Percentiles rank a stretch among this genome's conserved stretches.
Evolutionary conservation across 2,888 invertebrate genomes (phyloP).

Genomic region (Eutolmus rufibarbis): DNA sequence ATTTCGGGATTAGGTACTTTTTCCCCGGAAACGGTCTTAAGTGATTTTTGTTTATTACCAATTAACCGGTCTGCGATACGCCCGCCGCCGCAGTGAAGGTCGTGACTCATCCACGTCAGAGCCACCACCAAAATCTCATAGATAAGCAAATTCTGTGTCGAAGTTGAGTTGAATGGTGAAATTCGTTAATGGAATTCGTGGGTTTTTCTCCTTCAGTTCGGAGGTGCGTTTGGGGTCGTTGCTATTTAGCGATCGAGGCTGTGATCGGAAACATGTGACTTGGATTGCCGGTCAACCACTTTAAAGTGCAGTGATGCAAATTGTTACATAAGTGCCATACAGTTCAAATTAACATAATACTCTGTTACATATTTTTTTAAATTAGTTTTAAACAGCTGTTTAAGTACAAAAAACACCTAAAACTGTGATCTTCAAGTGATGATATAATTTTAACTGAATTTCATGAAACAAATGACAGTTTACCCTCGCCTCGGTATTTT

Average conservation of each 20-base stretch:
- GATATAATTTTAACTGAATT: neutral
- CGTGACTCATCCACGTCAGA: neutral
- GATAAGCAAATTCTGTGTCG: neutral
- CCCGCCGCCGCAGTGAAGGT: neutral
- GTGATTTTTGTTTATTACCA: neutral
- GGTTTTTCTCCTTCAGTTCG: neutral
- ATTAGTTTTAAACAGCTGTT: neutral
- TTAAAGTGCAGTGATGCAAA: neutral
- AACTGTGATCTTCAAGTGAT: neutral
- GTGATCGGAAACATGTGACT: neutral
- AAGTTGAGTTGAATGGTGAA: neutral
- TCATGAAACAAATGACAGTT: neutral
- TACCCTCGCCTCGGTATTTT: slow-evolving; percentile 55
- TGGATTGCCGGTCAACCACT: neutral
- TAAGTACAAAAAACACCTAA: neutral
- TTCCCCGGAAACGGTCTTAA: neutral
- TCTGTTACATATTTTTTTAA: neutral
- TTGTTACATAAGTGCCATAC: neutral
- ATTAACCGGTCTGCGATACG: neutral
- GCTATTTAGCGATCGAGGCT: neutral
- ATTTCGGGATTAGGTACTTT: neutral
- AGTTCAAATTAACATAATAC: neutral
- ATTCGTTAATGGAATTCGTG: neutral
- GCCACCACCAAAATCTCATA: neutral
- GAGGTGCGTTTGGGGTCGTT: neutral